A percentile compares a stretch with the other conserved stretches of the same genome.
phyloP scores from a whole-genome alignment of 30 jellyfish, hydroid and myxozoan genomes.

The Clytia hemisphaerica region DNA sequence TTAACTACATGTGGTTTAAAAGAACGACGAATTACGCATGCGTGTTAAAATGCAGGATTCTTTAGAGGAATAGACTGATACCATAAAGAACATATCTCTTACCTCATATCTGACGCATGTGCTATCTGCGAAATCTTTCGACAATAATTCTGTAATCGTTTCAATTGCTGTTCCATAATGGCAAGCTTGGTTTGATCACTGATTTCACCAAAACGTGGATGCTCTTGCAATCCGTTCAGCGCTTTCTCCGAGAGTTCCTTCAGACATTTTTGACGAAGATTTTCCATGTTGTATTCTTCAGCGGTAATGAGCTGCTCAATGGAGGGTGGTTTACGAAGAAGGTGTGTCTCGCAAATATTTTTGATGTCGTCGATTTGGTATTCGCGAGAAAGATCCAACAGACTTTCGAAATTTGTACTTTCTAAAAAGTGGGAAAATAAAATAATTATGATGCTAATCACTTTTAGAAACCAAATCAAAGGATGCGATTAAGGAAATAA shows the following conservation, averaged over 20 bases:
- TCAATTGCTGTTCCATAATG: slow-evolving; percentile 60
- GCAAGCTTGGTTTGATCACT: slow-evolving; percentile 47
- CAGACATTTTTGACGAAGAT: slow-evolving; percentile 51
- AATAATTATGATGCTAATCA: too few relatives aligned
- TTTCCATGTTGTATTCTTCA: slow-evolving; percentile 45
- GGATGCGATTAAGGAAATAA: too few relatives aligned
- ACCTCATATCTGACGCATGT: slow-evolving; percentile 60
- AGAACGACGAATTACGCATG: too few relatives aligned
- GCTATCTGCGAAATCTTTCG: slow-evolving; percentile 56
- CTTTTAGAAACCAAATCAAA: too few relatives aligned
- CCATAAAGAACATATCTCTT: too few relatives aligned
- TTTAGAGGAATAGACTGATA: background rate
- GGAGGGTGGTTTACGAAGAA: slow-evolving; percentile 52
- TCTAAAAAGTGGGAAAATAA: too few relatives aligned
- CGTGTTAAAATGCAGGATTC: background rate
- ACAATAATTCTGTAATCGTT: slow-evolving; percentile 54
- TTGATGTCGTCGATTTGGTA: slow-evolving; percentile 54
- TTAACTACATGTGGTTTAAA: too few relatives aligned
- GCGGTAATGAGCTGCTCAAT: slow-evolving; percentile 73
- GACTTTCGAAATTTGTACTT: slow-evolving; percentile 54
- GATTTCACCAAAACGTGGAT: slow-evolving; percentile 56
- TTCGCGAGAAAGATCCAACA: slow-evolving; percentile 66
- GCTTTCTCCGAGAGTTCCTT: slow-evolving; percentile 51
- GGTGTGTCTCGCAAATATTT: slow-evolving; percentile 57
- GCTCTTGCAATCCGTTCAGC: slow-evolving; percentile 46